Base-by-base conservation (phyloP, 2,113 vertebrate genomes). In the Bos indicus region DNA sequence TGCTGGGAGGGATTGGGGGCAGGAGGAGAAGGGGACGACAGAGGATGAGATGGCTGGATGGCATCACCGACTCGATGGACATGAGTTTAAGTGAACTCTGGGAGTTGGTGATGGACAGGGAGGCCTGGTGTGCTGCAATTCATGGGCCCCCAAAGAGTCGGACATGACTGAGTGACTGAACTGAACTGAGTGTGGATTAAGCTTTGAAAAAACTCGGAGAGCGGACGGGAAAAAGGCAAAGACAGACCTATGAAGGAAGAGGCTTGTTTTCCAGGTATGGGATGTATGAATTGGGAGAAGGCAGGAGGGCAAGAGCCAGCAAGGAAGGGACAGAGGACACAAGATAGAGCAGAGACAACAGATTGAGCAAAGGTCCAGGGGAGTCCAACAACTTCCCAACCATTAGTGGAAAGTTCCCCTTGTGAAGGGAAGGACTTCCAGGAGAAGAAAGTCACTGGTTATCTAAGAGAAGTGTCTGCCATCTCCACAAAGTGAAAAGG, bases 391-490 rank as follows among this genome's bases (percentile, higher is more conserved):
- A 62, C 2, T 12, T 51, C 57, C 8, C 17, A 94, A 91, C 16
- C 87, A 52, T 74, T 60, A 60, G 52, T 74, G 90, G 87, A 85
- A 77, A 84, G n/a, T 13, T 8, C 46, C 40, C 4, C 13, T 33
- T 23, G 78, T 88, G 71, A 96, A 95, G 43, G 43, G 52, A 85
- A 90, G 94, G 57, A 36, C 43, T 64, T 71, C 14, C 77, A 95
- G 92, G 36, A 71, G 56, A 88, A 89, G 56, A 88, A 95, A 67
- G n/a, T 30, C 43, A 57, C 40, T 1, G 0, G 64, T 80, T 78
- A 43, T 23, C 40, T 48, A 93, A 96, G 88, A 86, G 46, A n/a
- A 40, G 51, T 57, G 19, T 52, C 94, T 90, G 40, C 59, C 54
- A 92, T 84, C 71, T 86, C 82, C 78, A 86, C 21, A 51, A 92